These are phyloP conservation scores for Rhinoraja longicauda DNA, from an alignment of 2,797 vertebrate species.

Conservation along the genomic window DNA sequence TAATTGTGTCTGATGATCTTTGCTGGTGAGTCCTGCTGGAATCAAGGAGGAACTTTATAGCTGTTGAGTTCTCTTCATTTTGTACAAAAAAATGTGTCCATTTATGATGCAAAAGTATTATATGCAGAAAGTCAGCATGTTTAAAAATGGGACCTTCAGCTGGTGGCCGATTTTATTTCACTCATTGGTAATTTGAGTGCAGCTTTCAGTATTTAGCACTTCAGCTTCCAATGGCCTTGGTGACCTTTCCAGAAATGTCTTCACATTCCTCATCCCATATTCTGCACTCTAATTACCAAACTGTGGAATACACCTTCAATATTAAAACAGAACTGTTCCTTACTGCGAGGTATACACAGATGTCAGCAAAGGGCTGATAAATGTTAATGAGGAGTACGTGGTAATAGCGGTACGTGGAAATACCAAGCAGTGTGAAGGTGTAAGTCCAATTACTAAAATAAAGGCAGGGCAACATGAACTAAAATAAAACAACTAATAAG, in stretches of 20 bases:
- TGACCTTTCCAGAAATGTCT: neutral
- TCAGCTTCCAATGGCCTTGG: neutral
- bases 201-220: neutral
- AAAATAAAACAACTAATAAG: neutral
- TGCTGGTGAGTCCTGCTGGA: neutral
- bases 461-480: neutral
- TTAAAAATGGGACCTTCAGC: neutral
- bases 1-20: neutral
- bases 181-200: neutral
- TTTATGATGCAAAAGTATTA: neutral
- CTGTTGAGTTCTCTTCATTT: neutral
- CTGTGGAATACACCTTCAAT: neutral
- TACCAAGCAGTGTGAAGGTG: neutral
- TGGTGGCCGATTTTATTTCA: neutral
- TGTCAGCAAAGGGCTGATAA: neutral
- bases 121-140: neutral
- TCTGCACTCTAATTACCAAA: conserved; percentile 8
- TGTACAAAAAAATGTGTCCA: too few species aligned
- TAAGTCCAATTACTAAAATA: neutral
- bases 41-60: neutral
- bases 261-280: neutral
- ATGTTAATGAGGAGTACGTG: neutral
- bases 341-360: neutral
- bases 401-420: neutral
- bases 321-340: neutral